Base-by-base conservation (phyloP, 2,113 vertebrate species). In the Malurus cyaneus region DNA sequence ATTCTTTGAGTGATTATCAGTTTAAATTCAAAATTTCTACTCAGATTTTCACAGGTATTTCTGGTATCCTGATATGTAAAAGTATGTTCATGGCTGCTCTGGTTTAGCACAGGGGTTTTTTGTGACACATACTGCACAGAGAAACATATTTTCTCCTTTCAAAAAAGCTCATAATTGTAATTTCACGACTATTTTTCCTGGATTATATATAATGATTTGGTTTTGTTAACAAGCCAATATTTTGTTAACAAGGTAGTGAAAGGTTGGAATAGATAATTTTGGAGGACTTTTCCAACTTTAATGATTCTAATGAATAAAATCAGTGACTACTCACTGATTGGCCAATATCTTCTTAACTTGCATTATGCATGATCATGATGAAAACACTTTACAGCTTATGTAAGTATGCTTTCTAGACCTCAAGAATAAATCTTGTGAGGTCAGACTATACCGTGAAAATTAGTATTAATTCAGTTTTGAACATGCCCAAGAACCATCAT, bases 71-170 rank as follows among this genome's bases (percentile, higher is more conserved):
- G 28, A 20, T 15, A 46, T 57, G 16, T 12, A 46, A 36, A 59
- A n/a, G 12, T 29, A 25, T 19, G 5, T 76, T 81, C 9, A 15
- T 29, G 57, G 6, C 5, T 65, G 9, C 12, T 46, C 29, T 84
- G 9, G 3, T 26, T 46, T 29, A 60, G 3, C 4, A 39, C 1
- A 1, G 3, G 13, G 20, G 0, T 3, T 60, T 87, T 83, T 83
- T 72, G 23, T 14, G 5, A 29, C 6, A n/a, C n/a, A 41, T 39
- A 13, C 6, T 32, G 8, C 9, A 34, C 4, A 42, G 7, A 5
- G 11, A 80, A 87, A 44, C 0, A 8, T 8, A 12, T 36, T 76
- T 82, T 56, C 32, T 86, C 49, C 18, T 36, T 29, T 3, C 0
- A 50, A 86, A 93, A 88, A 61, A 53, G 2, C 1, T 73, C 2